phyloP scores from a whole-genome alignment of 1,140 invertebrate species.

The Sitobion miscanthi region DNA sequence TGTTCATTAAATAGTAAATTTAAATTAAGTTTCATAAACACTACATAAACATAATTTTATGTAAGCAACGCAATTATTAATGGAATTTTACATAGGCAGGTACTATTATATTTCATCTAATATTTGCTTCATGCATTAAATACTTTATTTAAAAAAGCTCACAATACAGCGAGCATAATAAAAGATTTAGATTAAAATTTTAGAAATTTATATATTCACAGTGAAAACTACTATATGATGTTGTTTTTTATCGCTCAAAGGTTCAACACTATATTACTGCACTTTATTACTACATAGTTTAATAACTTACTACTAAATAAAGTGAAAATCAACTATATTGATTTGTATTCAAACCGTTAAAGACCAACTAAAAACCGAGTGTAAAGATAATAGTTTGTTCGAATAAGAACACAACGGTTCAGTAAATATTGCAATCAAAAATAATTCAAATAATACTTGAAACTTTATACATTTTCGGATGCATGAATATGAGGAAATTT shows the following conservation, averaged over 20 bases:
- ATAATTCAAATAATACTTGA: background rate
- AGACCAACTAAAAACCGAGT: background rate
- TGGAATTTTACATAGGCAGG: background rate
- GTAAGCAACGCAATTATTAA: background rate
- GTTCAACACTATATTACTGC: background rate
- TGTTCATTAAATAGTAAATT: background rate
- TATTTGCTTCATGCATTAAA: background rate
- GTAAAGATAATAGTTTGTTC: background rate
- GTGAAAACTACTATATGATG: background rate
- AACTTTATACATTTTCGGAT: background rate
- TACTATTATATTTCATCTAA: background rate
- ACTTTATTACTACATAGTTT: background rate
- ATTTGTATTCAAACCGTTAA: background rate
- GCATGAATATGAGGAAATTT: background rate
- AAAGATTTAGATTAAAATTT: background rate
- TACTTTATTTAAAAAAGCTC: background rate
- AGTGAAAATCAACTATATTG: slow-evolving; percentile 16
- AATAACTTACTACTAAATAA: background rate
- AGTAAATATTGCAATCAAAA: background rate
- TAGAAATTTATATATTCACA: background rate
- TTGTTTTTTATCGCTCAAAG: background rate
- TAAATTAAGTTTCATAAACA: background rate
- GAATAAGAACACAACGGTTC: background rate
- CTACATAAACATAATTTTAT: background rate
- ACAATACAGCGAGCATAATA: background rate